phyloP scores from a whole-genome alignment of 1,140 invertebrate genomes.

The Penaeus indicus region DNA sequence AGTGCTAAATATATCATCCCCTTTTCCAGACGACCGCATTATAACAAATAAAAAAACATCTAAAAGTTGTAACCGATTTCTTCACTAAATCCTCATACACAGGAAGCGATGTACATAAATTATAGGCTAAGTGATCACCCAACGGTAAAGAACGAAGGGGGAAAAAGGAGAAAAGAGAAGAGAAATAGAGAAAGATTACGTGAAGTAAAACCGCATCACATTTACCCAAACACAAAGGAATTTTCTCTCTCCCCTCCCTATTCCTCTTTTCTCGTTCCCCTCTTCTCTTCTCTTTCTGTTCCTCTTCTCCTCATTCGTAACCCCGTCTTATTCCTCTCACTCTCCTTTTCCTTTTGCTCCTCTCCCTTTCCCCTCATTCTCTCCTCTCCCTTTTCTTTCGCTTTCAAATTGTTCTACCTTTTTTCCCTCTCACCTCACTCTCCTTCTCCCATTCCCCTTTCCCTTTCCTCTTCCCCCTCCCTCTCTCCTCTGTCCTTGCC shows the following conservation, averaged over 20 bases:
- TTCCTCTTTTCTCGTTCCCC: slow-evolving; percentile 19
- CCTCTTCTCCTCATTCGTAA: slow-evolving; percentile 6
- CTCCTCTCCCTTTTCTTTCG: not conserved
- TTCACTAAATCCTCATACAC: no score
- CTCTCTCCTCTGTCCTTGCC: no score
- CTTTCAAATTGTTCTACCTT: not conserved
- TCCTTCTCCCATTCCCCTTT: not conserved
- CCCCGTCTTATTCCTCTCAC: not conserved
- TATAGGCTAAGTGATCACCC: not conserved
- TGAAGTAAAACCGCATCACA: not conserved
- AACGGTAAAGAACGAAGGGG: not conserved
- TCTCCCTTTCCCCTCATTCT: not conserved
- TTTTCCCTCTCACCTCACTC: not conserved
- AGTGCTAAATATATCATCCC: no score
- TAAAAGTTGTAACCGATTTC: no score
- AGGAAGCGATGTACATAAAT: not conserved
- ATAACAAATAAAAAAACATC: no score
- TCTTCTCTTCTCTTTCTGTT: slow-evolving; percentile 23
- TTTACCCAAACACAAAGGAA: not conserved
- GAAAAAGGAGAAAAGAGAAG: not conserved
- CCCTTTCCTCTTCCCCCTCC: no score
- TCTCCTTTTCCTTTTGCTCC: not conserved
- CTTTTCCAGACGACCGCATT: no score
- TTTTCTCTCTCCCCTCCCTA: slow-evolving; percentile 5
- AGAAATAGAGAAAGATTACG: slow-evolving; percentile 11